phyloP scores from a whole-genome alignment of 2,797 vertebrate genomes.

The Bucorvus abyssinicus region DNA sequence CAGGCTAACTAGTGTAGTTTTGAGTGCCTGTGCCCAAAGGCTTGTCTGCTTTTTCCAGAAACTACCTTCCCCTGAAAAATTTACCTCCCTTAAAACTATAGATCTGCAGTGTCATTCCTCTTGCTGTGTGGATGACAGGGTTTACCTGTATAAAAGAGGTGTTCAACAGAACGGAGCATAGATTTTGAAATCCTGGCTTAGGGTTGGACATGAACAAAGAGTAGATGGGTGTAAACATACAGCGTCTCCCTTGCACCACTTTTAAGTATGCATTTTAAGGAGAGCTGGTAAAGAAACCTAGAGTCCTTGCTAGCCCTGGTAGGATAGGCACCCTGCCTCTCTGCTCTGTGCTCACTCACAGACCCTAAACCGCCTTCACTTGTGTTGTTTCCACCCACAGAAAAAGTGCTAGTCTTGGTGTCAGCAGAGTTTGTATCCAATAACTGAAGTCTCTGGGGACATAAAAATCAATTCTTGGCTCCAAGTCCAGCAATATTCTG shows the following conservation, averaged over 20 bases:
- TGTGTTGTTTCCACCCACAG: background rate
- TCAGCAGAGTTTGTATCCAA: constrained; percentile 37
- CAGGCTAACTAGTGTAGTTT: background rate
- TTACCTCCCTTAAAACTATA: background rate
- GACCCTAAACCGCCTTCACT: background rate
- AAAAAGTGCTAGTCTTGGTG: constrained; percentile 3
- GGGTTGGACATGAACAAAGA: background rate
- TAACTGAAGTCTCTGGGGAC: constrained; percentile 27
- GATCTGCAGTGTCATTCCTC: background rate
- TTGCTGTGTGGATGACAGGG: background rate
- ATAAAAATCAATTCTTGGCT: constrained; percentile 50
- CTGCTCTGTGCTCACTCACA: rapidly evolving
- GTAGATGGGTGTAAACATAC: background rate
- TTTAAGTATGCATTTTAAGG: background rate
- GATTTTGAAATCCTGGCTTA: background rate
- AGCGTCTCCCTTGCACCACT: background rate
- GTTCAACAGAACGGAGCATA: background rate
- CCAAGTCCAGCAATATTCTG: constrained; percentile 27
- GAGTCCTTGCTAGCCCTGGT: background rate
- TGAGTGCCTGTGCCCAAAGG: background rate
- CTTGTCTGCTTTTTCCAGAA: background rate
- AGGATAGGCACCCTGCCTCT: background rate
- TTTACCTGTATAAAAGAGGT: background rate
- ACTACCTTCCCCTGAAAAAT: background rate
- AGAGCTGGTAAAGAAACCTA: background rate